Evolutionary conservation across 2,888 invertebrate species (phyloP), one percentile per base, ranked within the genome.

Genomic region (Caenorhabditis macrosperma): DNA sequence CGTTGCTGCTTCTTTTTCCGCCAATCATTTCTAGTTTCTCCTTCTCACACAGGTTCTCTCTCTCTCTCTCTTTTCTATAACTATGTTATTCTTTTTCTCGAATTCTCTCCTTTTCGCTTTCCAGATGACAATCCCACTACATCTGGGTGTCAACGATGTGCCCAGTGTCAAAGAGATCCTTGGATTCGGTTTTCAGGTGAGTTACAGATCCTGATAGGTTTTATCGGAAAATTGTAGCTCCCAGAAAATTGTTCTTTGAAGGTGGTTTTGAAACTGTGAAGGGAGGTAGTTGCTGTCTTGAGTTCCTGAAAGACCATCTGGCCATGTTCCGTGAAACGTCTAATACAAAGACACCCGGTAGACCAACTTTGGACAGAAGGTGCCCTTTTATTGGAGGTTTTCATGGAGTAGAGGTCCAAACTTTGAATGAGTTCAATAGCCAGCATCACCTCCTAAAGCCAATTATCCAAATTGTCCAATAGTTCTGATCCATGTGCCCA

Each of bases 91-190:
- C 41, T 33, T 30, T 52, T 55, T 54, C 41, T 48, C 52, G 35
- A 22, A 20, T 41, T 52, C 44, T 52, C 30, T 41, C 41, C 33
- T 17, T 63, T 63, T 50, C 50, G 33, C 35, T 20, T 64, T n/a
- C n/a, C 20, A 52, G 52, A 79, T 79, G 79, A 46, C 74, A 6
- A 57, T 38, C 20, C 79, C 63, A n/a, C 48, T 79, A 1, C 75
- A 79, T 55, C 48, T 79, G 28, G 79, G 79, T 22, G 79, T 79
- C 54, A 79, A 59, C 41, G 79, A 79, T 64, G 64, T 64, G 6
- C 79, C 79, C 28, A 41, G 60, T 22, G 24, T 71, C 12, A 68
- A 67, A 20, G 79, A 69, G 30, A 61, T 66, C 26, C 20, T 79
- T 1, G 71, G 74, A 12, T 79, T 69, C 22, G 79, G 79, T 1